Percentiles rank a stretch among this genome's conserved stretches.
Evolutionary conservation across 2,888 invertebrate genomes (phyloP).

Genomic region (Bruchidius siliquastri): DNA sequence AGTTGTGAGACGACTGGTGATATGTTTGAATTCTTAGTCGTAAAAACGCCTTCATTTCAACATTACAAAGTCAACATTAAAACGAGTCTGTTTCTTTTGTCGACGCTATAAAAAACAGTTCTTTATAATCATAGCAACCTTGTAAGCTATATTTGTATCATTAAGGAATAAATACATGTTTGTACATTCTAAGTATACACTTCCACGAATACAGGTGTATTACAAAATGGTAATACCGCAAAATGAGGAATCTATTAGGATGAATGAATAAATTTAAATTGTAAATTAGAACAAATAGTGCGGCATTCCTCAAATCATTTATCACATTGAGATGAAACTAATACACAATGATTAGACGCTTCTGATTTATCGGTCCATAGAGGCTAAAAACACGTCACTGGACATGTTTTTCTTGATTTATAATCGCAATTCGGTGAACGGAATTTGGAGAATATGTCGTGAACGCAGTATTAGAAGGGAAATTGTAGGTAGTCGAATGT

Average conservation of each 20-base stretch:
- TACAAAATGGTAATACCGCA: not conserved
- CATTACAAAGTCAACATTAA: too few relatives aligned
- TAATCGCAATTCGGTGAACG: not conserved
- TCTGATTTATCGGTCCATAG: not conserved
- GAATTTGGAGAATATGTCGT: not conserved
- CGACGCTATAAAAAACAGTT: not conserved
- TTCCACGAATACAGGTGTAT: not conserved
- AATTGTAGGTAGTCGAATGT: too few relatives aligned
- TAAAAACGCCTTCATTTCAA: too few relatives aligned
- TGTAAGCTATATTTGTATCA: not conserved
- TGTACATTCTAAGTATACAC: not conserved
- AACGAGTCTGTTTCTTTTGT: too few relatives aligned
- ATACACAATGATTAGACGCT: not conserved
- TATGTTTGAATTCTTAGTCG: too few relatives aligned
- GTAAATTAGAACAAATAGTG: not conserved
- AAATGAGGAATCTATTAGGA: not conserved
- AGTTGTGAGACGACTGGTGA: too few relatives aligned
- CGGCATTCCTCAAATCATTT: not conserved
- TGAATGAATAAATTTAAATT: not conserved
- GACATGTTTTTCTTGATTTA: not conserved
- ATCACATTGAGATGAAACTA: not conserved
- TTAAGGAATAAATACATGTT: not conserved
- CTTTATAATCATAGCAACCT: not conserved
- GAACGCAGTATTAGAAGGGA: too few relatives aligned
- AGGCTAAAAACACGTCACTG: not conserved